These are phyloP conservation scores for Chionis minor DNA, from an alignment of 2,113 vertebrate species.

Conservation along the genomic window DNA sequence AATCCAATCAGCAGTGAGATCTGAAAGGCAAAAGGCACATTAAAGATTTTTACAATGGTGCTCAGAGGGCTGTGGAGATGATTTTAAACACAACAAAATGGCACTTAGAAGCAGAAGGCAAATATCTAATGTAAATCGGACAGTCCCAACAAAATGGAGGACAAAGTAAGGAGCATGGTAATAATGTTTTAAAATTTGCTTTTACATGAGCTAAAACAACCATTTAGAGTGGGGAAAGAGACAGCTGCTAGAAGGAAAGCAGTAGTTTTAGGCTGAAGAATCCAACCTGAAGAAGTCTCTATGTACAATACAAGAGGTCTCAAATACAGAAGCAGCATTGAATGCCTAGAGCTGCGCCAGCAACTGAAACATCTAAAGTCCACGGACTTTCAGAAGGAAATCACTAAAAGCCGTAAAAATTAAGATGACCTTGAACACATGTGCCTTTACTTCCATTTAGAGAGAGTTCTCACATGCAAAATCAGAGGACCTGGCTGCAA, in stretches of 20 bases:
- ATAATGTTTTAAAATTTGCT: neutral
- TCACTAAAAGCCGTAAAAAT: neutral
- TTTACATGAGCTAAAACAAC: neutral
- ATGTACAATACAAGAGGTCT: neutral
- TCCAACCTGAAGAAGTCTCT: neutral
- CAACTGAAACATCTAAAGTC: neutral
- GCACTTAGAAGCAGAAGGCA: neutral
- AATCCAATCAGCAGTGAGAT: constrained; percentile 84
- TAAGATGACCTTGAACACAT: neutral
- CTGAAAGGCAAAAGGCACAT: constrained; percentile 64
- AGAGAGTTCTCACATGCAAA: neutral
- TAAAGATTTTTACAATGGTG: neutral
- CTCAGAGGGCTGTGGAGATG: neutral
- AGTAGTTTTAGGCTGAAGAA: neutral
- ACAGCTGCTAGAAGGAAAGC: neutral
- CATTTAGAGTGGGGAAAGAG: neutral
- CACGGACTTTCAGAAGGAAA: neutral
- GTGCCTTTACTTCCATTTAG: neutral
- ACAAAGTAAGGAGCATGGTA: neutral
- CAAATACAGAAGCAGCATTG: neutral
- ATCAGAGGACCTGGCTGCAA: neutral
- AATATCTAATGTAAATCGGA: neutral
- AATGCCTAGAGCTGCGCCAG: neutral
- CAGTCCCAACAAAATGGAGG: neutral
- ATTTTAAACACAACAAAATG: neutral